Conservation (phyloP, 2,888 invertebrate species). For the Unio pictorum region DNA sequence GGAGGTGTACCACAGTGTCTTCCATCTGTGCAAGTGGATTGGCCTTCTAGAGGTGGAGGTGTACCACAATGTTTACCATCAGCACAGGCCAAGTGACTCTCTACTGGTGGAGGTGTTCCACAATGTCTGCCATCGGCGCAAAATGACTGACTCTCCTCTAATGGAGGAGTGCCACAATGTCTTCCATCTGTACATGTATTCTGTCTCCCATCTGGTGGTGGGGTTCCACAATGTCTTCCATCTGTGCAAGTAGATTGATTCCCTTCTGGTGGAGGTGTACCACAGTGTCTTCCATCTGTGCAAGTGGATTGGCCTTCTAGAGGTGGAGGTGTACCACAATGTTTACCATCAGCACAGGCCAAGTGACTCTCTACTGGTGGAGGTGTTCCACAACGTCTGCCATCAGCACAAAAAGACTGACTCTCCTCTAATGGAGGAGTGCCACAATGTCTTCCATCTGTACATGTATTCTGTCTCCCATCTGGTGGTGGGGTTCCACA, state of each 20-base stretch:
- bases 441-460: slow-evolving; percentile 23
- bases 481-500: slow-evolving; percentile 37
- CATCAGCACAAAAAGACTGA: slow-evolving; percentile 22
- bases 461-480: slow-evolving; percentile 4
- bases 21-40: slow-evolving; percentile 12
- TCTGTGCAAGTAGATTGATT: slow-evolving; percentile 17
- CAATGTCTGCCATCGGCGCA: slow-evolving; percentile 41
- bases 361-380: slow-evolving; percentile 15
- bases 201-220: slow-evolving; percentile 19
- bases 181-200: slow-evolving; percentile 17
- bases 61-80: slow-evolving; percentile 13
- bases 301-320: slow-evolving; percentile 9
- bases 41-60: background rate
- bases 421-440: slow-evolving; percentile 9
- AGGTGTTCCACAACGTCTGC: slow-evolving; percentile 35
- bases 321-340: slow-evolving; percentile 15
- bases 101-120: slow-evolving; percentile 20
- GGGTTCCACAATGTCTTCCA: slow-evolving; percentile 37
- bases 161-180: slow-evolving; percentile 16
- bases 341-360: slow-evolving; percentile 18
- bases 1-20: slow-evolving; percentile 25
- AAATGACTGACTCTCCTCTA: slow-evolving; percentile 5
- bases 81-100: too few species aligned
- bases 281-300: slow-evolving; percentile 36
- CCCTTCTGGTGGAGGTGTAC: slow-evolving; percentile 16